A percentile compares a stretch with the other conserved stretches of the same genome.
Conservation (phyloP, 2,888 invertebrate genomes). For the Bellardia bayeri region DNA sequence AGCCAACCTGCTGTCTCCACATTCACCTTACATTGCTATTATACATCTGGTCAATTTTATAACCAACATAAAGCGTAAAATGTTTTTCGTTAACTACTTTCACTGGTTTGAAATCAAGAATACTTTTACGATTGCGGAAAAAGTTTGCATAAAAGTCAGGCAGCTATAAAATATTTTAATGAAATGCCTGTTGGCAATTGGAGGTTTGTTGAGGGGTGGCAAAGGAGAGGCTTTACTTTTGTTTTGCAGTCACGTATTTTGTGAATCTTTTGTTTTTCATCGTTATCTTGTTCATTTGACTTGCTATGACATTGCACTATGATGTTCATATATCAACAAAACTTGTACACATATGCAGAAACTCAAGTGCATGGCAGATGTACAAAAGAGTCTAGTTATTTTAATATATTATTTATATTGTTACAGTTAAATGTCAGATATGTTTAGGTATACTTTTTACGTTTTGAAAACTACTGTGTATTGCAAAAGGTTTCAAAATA, state of each 20-base stretch:
- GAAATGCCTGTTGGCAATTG: constrained; percentile 22
- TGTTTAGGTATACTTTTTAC: too few species aligned
- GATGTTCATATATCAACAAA: neutral
- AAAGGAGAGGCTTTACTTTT: neutral
- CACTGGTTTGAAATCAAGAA: neutral
- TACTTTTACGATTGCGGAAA: neutral
- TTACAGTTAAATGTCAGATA: too few species aligned
- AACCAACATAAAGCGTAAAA: neutral
- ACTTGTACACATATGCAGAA: neutral
- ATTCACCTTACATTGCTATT: neutral
- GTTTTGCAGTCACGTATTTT: constrained; percentile 17
- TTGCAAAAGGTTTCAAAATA: too few species aligned
- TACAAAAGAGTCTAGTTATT: neutral
- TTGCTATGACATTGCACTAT: constrained; percentile 30
- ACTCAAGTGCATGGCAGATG: neutral
- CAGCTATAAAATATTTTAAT: constrained; percentile 10
- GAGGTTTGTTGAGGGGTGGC: neutral
- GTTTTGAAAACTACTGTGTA: too few species aligned
- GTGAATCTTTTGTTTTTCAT: constrained; percentile 21
- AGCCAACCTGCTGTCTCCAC: neutral
- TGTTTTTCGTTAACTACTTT: neutral
- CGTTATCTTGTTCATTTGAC: constrained; percentile 48
- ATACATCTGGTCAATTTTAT: neutral
- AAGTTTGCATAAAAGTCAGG: too few species aligned
- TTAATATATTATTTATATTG: too few species aligned